Evolutionary conservation across 2,113 vertebrate genomes (phyloP).

Genomic region (Ophthalmolycus amberensis): DNA sequence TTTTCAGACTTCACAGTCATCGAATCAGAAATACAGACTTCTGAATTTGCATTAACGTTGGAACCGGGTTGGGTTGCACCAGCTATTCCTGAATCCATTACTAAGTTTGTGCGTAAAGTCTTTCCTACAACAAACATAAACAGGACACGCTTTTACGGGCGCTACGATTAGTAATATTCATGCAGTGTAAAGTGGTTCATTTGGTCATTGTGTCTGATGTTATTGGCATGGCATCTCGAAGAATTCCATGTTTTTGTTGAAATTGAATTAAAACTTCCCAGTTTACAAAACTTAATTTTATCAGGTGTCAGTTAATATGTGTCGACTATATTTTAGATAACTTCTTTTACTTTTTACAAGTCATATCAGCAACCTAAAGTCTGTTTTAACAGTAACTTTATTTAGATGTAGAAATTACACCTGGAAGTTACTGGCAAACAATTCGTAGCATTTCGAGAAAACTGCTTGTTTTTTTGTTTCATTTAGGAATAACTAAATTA

Average conservation of each 20-base stretch:
- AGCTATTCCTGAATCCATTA: neutral
- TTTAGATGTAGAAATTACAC: neutral
- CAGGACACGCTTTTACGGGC: neutral
- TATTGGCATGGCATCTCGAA: neutral
- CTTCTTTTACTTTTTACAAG: neutral
- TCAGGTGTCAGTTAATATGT: neutral
- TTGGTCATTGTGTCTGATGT: neutral
- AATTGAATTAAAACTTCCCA: neutral
- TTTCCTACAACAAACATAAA: neutral
- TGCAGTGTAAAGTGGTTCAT: neutral
- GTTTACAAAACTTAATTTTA: neutral
- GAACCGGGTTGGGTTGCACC: slow-evolving; percentile 1
- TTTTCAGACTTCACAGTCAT: slow-evolving; percentile 46
- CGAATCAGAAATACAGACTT: slow-evolving; percentile 56
- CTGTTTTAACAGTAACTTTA: neutral
- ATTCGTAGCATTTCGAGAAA: neutral
- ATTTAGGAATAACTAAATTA: neutral
- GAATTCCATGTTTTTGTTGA: neutral
- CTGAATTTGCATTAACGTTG: slow-evolving; percentile 29
- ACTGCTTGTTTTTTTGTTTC: neutral
- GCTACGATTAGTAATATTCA: neutral
- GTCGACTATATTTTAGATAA: neutral
- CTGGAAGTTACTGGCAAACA: neutral
- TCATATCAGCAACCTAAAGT: neutral
- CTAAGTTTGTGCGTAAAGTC: slow-evolving; percentile 9